Percentiles rank a stretch among this genome's conserved stretches.
phyloP scores from a whole-genome alignment of 2,113 vertebrate species.

The Callorhinus ursinus region DNA sequence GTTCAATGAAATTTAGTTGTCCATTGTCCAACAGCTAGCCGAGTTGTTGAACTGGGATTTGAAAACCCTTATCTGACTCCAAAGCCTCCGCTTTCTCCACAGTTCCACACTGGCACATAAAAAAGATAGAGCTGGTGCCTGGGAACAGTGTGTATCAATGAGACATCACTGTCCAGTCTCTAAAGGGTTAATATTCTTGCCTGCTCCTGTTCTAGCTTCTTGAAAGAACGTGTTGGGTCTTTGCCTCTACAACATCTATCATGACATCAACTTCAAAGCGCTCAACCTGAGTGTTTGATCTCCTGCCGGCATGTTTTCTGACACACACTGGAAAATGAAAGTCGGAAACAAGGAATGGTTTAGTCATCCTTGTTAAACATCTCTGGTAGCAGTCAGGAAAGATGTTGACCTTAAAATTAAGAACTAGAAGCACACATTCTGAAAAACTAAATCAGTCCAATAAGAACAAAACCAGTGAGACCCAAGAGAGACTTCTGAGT shows the following conservation, averaged over 20 bases:
- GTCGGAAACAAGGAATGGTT: conserved; percentile 78
- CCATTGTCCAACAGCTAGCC: not conserved
- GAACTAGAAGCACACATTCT: conserved; percentile 77
- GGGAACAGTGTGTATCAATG: not conserved
- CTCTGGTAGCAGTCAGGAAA: conserved; percentile 74
- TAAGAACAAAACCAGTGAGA: not conserved
- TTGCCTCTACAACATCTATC: not conserved
- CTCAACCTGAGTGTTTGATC: conserved; percentile 47
- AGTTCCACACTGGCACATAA: not conserved
- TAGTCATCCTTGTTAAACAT: conserved; percentile 85
- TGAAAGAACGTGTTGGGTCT: not conserved
- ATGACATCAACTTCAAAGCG: conserved; percentile 4
- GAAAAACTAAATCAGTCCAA: conserved; percentile 37
- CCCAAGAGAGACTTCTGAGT: not conserved
- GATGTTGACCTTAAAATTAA: conserved; percentile 77
- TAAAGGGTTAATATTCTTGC: not conserved
- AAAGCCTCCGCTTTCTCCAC: not conserved
- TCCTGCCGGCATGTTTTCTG: conserved; percentile 71
- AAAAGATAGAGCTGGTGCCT: not conserved
- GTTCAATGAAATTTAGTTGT: not conserved
- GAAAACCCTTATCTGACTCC: not conserved
- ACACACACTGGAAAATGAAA: conserved; percentile 81
- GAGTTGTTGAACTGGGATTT: not conserved
- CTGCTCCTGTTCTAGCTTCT: not conserved
- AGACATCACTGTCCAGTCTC: not conserved